Evolutionary conservation across 2,888 invertebrate genomes (phyloP).

Genomic region (Platynereis dumerilii): DNA sequence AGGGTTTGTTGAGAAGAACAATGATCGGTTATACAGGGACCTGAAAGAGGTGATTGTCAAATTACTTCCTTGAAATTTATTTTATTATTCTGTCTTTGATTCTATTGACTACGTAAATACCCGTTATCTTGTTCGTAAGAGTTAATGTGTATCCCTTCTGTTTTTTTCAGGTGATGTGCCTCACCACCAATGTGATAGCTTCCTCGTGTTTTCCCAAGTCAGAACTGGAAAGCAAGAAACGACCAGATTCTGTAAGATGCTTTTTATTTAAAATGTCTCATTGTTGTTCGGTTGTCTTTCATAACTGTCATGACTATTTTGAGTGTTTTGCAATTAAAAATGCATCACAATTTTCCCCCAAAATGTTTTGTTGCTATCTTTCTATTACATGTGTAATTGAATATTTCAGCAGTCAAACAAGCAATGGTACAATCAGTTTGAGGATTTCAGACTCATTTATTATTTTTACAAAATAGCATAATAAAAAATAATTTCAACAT

Average conservation of each 20-base stretch:
- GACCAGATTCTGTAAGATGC: constrained; percentile 76
- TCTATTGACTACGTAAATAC: not conserved
- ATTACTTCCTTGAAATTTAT: constrained; percentile 6
- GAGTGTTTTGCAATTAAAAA: too few relatives aligned
- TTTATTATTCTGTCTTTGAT: not conserved
- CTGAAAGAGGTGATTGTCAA: constrained; percentile 76
- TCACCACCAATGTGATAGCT: constrained; percentile 73
- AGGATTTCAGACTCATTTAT: too few relatives aligned
- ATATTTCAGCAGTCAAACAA: too few relatives aligned
- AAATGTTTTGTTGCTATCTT: too few relatives aligned
- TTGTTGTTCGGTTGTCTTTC: too few relatives aligned
- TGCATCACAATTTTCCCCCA: too few relatives aligned
- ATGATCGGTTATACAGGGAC: constrained; percentile 87
- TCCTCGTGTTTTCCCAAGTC: constrained; percentile 57
- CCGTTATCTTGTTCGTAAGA: not conserved
- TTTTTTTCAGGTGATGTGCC: constrained; percentile 72
- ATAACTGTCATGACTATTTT: too few relatives aligned
- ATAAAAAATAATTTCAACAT: too few relatives aligned
- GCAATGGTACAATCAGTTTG: too few relatives aligned
- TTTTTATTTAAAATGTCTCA: not conserved
- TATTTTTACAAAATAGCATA: too few relatives aligned
- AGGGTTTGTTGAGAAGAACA: constrained; percentile 90
- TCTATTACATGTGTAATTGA: too few relatives aligned
- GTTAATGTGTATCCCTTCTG: too few relatives aligned
- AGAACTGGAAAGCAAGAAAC: constrained; percentile 67